Evolutionary conservation across 2,888 invertebrate genomes (phyloP).

Genomic region (Bombylius major): DNA sequence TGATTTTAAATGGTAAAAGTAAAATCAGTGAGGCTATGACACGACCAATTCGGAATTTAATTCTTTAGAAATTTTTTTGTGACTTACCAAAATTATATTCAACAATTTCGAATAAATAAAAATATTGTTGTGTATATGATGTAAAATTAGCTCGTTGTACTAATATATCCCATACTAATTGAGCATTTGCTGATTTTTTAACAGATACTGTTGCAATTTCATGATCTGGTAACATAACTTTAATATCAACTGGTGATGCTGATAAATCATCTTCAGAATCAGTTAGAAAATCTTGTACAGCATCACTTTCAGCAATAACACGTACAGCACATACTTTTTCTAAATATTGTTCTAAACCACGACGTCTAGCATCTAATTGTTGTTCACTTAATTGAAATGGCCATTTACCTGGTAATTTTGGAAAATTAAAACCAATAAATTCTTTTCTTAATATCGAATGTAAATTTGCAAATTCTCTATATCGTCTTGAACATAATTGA

Average conservation of each 20-base stretch:
- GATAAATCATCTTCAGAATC: slow-evolving; percentile 76
- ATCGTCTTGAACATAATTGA: slow-evolving; percentile 90
- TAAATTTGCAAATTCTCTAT: slow-evolving; percentile 86
- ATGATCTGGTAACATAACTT: slow-evolving; percentile 77
- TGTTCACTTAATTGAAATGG: slow-evolving; percentile 95
- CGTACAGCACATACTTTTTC: slow-evolving; percentile 96
- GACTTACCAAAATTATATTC: slow-evolving; percentile 89
- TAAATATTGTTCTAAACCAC: slow-evolving; percentile 95
- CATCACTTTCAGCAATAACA: slow-evolving; percentile 94
- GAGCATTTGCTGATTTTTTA: slow-evolving; percentile 76
- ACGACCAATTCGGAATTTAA: too few species aligned
- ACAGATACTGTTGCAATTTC: slow-evolving; percentile 81
- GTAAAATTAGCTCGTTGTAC: slow-evolving; percentile 73
- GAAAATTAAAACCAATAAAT: slow-evolving; percentile 89
- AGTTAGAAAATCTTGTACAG: slow-evolving; percentile 94
- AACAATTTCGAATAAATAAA: slow-evolving; percentile 93
- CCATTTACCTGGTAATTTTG: slow-evolving; percentile 97
- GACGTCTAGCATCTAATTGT: slow-evolving; percentile 84
- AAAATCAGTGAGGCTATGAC: too few species aligned
- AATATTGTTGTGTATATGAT: slow-evolving; percentile 72
- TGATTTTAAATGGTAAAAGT: too few species aligned
- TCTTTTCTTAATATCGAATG: slow-evolving; percentile 84
- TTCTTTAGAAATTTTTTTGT: too few species aligned
- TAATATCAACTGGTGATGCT: slow-evolving; percentile 63
- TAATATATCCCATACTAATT: slow-evolving; percentile 80